Conservation (phyloP, 2,797 vertebrate genomes). For the Premnoplex brunnescens region DNA sequence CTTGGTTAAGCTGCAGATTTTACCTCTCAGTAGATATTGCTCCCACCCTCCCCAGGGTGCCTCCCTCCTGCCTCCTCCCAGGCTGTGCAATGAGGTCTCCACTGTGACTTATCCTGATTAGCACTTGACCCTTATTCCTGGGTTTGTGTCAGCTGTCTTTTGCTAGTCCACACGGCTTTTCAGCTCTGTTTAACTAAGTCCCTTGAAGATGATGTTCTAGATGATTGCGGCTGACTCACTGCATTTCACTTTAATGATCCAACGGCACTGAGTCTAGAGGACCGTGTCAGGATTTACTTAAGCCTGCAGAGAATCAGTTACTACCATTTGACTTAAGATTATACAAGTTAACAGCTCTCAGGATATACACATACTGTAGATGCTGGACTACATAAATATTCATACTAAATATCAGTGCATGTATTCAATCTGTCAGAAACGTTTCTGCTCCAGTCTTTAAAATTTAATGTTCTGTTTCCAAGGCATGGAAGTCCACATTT, state of each 20-base stretch:
- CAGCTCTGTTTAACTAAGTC: neutral
- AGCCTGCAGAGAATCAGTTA: conserved; percentile 4
- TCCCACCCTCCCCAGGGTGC: neutral
- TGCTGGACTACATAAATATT: neutral
- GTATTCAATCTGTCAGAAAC: conserved; percentile 9
- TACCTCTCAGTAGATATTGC: neutral
- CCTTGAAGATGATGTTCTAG: neutral
- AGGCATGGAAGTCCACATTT: neutral
- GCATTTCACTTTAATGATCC: conserved; percentile 9
- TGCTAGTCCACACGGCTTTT: neutral
- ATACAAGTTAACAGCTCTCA: neutral
- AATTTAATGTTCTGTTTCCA: neutral
- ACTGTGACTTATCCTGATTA: neutral
- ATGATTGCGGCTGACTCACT: neutral
- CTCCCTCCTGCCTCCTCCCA: neutral
- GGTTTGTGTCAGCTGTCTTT: neutral
- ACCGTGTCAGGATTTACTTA: neutral
- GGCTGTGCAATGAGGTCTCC: neutral
- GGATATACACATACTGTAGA: neutral
- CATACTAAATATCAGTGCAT: neutral
- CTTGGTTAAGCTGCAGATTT: neutral
- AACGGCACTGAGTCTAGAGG: neutral
- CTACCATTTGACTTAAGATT: neutral
- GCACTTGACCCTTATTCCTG: neutral
- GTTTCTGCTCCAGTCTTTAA: neutral